A percentile compares a stretch with the other conserved stretches of the same genome.
phyloP scores from a whole-genome alignment of 92 coral and sea anemone genomes.

The Bergia sp. region DNA sequence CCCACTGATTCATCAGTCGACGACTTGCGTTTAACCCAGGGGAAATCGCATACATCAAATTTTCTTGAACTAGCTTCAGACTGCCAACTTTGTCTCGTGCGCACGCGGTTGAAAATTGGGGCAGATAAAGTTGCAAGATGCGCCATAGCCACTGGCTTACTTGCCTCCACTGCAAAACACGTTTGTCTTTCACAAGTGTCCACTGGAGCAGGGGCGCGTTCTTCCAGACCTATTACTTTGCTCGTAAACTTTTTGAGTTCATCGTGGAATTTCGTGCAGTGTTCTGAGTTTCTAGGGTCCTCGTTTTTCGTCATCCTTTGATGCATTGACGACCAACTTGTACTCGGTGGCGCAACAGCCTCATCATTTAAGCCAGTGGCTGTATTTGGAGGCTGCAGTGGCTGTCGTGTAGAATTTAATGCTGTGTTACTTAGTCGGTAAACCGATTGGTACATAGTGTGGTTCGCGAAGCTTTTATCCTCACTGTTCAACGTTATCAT shows the following conservation, averaged over 20 bases:
- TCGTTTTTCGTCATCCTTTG: background rate
- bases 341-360: background rate
- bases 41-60: background rate
- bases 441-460: background rate
- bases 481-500: too few relatives aligned
- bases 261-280: background rate
- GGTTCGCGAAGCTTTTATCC: background rate
- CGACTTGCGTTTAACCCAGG: constrained; percentile 4
- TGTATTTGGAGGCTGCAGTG: background rate
- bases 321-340: background rate
- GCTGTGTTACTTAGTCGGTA: background rate
- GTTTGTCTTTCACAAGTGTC: background rate
- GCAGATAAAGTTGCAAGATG: background rate
- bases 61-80: background rate
- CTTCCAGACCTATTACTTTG: constrained; percentile 7
- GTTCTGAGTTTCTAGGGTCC: background rate
- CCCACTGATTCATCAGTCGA: constrained; percentile 1
- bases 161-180: background rate
- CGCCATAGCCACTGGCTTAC: background rate
- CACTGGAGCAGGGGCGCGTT: background rate
- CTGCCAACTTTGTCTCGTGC: constrained; percentile 14
- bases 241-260: constrained; percentile 25
- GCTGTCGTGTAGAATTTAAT: background rate
- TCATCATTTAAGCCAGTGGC: background rate
- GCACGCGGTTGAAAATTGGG: constrained; percentile 9